Conservation (phyloP, 2,888 invertebrate genomes). For the Amaurobius ferox region DNA sequence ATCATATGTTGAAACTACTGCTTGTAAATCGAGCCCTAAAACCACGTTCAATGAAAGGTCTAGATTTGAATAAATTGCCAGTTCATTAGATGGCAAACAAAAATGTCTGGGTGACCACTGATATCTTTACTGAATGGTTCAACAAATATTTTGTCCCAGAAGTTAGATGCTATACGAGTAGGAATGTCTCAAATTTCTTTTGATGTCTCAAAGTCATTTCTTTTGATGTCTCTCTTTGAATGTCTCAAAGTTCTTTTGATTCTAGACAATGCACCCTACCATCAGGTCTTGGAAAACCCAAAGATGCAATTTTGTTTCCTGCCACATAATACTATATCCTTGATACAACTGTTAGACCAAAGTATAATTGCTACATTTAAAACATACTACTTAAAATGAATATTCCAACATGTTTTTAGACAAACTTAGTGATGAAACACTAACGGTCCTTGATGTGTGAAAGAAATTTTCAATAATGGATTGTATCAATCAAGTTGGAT, state of each 20-base stretch:
- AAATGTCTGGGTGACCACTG: slow-evolving; percentile 32
- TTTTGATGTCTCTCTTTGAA: too few relatives aligned
- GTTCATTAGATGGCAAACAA: slow-evolving; percentile 35
- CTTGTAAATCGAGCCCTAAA: neutral
- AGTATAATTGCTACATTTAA: slow-evolving; percentile 39
- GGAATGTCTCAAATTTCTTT: neutral
- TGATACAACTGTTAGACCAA: neutral
- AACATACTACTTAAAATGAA: slow-evolving; percentile 31
- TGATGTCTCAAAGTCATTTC: too few relatives aligned
- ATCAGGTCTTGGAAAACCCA: neutral
- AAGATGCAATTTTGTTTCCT: slow-evolving; percentile 25
- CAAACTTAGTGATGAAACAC: too few relatives aligned
- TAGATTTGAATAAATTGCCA: neutral
- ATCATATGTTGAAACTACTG: neutral
- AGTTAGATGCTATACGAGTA: neutral
- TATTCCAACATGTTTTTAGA: too few relatives aligned
- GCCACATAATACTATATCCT: neutral
- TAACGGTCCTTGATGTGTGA: too few relatives aligned
- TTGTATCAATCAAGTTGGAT: too few relatives aligned
- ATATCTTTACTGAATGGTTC: slow-evolving; percentile 31
- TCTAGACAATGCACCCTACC: neutral
- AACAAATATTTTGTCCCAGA: neutral
- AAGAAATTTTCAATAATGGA: too few relatives aligned
- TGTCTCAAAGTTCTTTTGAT: neutral
- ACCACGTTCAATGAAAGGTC: neutral